Base-by-base conservation (phyloP, 2,888 invertebrate genomes). In the Euzophera pinguis region DNA sequence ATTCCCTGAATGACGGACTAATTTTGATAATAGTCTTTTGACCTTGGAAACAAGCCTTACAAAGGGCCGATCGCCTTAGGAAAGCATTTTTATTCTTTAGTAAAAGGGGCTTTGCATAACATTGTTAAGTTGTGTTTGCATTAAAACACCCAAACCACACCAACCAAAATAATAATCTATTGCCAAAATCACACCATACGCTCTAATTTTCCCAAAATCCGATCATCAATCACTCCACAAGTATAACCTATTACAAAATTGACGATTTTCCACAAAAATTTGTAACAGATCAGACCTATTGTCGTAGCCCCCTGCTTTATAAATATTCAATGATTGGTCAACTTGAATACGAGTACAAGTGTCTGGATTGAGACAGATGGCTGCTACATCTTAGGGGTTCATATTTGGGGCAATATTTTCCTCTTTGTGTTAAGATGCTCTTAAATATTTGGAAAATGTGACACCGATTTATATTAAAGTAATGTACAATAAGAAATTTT, bases 211-310 rank as follows among this genome's bases (percentile, higher is more conserved):
- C 55, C 45, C 57, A 55, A 49, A 59, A 63, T 56, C 54, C 50
- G 7, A 49, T 53, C 53, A 69, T 72, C 69, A 50, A 71, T 73
- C 74, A 62, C 53, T 47, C 17, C 55, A 55, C 54, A 53, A 58
- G 62, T 59, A 63, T 54, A 58, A 50, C 60, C 62, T 60, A 50
- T 39, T 37, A 50, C 49, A 50, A 50, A 50, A 50, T 50, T 50
- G 39, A 60, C 59, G 49, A 65, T 48, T 58, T 65, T 61, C 63
- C 57, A 27, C 32, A 61, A 67, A 70, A 77, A 78, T 77, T 75
- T 77, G 73, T 75, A 73, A 65, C 75, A 76, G 72, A 75, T 78
- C 76, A 71, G 62, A 64, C 53, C 59, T 59, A 67, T 73, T 63
- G 65, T 61, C 56, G 59, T 48, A 3, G 14, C 45, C 45, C 45